Percentiles rank a stretch among this genome's conserved stretches.
These are phyloP conservation scores for Opisthograptis luteolata DNA, from an alignment of 2,888 invertebrate species.

Conservation along the genomic window DNA sequence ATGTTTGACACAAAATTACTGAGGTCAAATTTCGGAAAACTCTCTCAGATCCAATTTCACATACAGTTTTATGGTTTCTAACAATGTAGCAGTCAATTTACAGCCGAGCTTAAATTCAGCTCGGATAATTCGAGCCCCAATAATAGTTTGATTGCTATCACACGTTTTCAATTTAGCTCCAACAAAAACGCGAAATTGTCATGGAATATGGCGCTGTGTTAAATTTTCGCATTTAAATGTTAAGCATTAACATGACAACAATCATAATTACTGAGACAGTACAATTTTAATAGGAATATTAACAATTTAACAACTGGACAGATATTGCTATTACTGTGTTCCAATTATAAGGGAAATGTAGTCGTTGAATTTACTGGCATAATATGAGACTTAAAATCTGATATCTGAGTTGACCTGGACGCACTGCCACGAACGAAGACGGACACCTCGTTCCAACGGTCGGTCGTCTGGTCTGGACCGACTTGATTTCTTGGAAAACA, in stretches of 20 bases:
- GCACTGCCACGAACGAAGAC: too few relatives aligned
- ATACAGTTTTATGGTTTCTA: neutral
- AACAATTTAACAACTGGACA: too few relatives aligned
- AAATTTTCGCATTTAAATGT: neutral
- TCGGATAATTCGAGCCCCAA: neutral
- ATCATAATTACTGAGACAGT: neutral
- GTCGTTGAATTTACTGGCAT: too few relatives aligned
- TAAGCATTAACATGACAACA: neutral
- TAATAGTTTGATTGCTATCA: constrained; percentile 22
- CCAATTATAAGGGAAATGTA: too few relatives aligned
- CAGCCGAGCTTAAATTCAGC: constrained; percentile 3
- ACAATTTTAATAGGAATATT: too few relatives aligned
- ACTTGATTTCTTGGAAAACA: too few relatives aligned
- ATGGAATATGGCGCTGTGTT: neutral
- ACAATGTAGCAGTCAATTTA: too few relatives aligned
- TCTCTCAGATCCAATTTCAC: neutral
- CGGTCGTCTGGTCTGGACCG: too few relatives aligned
- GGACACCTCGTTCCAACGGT: too few relatives aligned
- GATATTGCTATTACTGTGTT: too few relatives aligned
- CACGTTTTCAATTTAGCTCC: constrained; percentile 13
- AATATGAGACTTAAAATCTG: too few relatives aligned
- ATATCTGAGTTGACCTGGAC: too few relatives aligned
- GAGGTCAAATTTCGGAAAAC: neutral
- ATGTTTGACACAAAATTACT: neutral
- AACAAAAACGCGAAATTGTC: neutral